Base-by-base conservation (phyloP, 1,140 invertebrate species). In the Caerostris extrusa region DNA sequence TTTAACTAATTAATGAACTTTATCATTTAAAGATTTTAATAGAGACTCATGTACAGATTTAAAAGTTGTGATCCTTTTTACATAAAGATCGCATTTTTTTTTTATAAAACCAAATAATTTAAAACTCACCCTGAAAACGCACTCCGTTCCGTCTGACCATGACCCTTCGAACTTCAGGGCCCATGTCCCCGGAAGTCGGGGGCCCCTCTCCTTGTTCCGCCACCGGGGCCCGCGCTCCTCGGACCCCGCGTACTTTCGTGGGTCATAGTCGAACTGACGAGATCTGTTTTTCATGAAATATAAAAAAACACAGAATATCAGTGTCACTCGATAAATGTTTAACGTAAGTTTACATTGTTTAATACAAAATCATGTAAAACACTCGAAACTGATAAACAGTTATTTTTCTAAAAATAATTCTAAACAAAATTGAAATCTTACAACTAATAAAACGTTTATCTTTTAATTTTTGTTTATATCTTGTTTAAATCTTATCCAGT, bases 101-200 rank as follows among this genome's bases (percentile, higher is more conserved):
- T 34, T 34, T 34, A 34, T 34, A 34, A 34, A 34, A 1, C 0
- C 34, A 34, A 2, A 34, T 34, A 67, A n/a, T 4, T 6, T 0
- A 53, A 6, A 55, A 14, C 34, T 94, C 53, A 94, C 93, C 93
- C 86, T 94, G 93, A 91, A 94, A 94, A 19, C 93, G 88, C 56
- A 94, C 93, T 61, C 93, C 93, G 89, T 94, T 94, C 50, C 89
- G 83, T 34, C 89, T 58, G 53, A 94, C 88, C 77, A 91, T 86
- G 34, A 91, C 77, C 64, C 93, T 90, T 34, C 93, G 87, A 19
- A 94, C 77, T 7, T 94, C 93, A 34, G 82, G 55, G 61, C 50
- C 60, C 12, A 81, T 71, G 8, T 91, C 87, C 53, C 83, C 3
- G 89, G 86, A 19, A 86, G 64, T 10, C 61, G 89, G 8, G 88